Evolutionary conservation across 2,797 vertebrate species (phyloP), one percentile per base, ranked within the genome.

Genomic region (Dicrostonyx torquatus): DNA sequence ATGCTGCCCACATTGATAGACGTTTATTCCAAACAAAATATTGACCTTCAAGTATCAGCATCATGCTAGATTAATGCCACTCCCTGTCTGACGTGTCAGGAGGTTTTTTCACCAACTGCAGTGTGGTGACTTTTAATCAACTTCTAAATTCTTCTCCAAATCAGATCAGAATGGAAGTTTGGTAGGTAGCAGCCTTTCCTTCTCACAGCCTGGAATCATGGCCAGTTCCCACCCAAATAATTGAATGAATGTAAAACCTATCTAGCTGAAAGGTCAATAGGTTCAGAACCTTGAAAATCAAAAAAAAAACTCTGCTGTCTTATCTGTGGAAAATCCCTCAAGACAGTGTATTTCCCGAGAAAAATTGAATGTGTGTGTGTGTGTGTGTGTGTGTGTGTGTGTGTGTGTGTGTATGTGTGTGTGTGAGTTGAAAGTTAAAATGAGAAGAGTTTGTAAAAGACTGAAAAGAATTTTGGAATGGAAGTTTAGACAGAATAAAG

Each of bases 1-100:
- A 85, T 37, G 14, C 37, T 84, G 6, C 20, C 11, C 20, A 64
- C 50, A 87, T 45, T 87, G 34, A 37, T 72, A 60, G 5, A 50
- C 53, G 77, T 77, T 79, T 87, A 89, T 84, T 93, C 37, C 31
- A 83, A 31, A 64, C 5, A 95, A 91, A 91, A 76, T 70, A 87
- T 43, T 95, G 89, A 45, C 2, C 29, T 50, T 40, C 24, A 43
- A n/a, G 45, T 80, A 22, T 31, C 76, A 76, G 91, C 68, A 31
- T 31, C 40, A 18, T 24, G 20, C 24, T 50, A 18, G 50, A 91
- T 79, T 91, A 64, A 87, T 79, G 34, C 4, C 58, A 64, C 24
- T 82, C 24, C 34, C 60, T 40, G 0, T 37, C 10, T 87, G 20
- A 34, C 7, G 9, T 75, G 13, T 70, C 83, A 92, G 70, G 17